Percentiles rank a stretch among this genome's conserved stretches.
phyloP scores from a whole-genome alignment of 2,797 vertebrate genomes.

The Phoxinus dragarum region DNA sequence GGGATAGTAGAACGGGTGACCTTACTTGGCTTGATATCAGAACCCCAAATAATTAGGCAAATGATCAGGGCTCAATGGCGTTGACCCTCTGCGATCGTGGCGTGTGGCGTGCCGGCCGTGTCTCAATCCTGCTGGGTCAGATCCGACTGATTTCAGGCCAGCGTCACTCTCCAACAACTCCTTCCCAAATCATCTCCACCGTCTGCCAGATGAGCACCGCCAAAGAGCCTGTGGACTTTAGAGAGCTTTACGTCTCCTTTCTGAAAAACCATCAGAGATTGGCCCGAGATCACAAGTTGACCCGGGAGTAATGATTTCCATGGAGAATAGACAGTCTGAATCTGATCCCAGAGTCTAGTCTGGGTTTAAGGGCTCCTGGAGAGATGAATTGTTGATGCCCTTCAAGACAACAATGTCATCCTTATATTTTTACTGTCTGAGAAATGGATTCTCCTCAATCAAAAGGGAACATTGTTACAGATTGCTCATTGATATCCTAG shows the following conservation, averaged over 20 bases:
- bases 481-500: slow-evolving; percentile 33
- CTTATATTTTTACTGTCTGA: slow-evolving; percentile 56
- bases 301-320: slow-evolving; percentile 65
- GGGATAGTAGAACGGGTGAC: slow-evolving; percentile 4
- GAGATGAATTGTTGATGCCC: slow-evolving; percentile 67
- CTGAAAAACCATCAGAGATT: slow-evolving; percentile 74
- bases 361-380: slow-evolving; percentile 69
- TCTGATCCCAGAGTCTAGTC: slow-evolving; percentile 71
- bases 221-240: slow-evolving; percentile 73
- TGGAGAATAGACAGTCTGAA: slow-evolving; percentile 54
- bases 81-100: slow-evolving; percentile 74
- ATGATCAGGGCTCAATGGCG: slow-evolving; percentile 45
- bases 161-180: slow-evolving; percentile 70
- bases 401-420: slow-evolving; percentile 63
- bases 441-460: slow-evolving; percentile 41
- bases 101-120: slow-evolving; percentile 67
- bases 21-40: slow-evolving; percentile 60
- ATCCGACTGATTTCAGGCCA: slow-evolving; percentile 68
- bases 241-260: slow-evolving; percentile 72
- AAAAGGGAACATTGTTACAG: slow-evolving; percentile 34
- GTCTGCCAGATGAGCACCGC: slow-evolving; percentile 72
- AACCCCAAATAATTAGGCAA: slow-evolving; percentile 67
- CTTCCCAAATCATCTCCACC: slow-evolving; percentile 64
- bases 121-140: slow-evolving; percentile 7
- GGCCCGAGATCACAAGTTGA: slow-evolving; percentile 74